These are phyloP conservation scores for Indri indri DNA, from an alignment of 2,113 vertebrate genomes.

Conservation along the genomic window DNA sequence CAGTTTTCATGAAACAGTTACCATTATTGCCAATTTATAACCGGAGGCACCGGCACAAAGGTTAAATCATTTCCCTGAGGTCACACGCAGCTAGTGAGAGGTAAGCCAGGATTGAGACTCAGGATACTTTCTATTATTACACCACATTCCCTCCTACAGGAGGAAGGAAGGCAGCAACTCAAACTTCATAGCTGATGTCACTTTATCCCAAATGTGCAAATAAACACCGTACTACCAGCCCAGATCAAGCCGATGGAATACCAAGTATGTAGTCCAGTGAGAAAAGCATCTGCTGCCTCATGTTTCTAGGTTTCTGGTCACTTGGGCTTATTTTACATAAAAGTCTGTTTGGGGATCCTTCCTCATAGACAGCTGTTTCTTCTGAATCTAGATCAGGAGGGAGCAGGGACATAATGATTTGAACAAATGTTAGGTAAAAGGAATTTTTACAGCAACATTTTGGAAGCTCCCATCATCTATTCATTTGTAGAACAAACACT, in stretches of 20 bases:
- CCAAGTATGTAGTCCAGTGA: not conserved
- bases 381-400: not conserved
- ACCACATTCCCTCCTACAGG: not conserved
- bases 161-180: not conserved
- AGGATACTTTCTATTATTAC: not conserved
- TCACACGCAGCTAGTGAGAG: not conserved
- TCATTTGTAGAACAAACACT: constrained; percentile 17
- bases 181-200: not conserved
- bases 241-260: not conserved
- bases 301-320: not conserved
- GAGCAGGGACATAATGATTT: not conserved
- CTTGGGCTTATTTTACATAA: not conserved
- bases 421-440: not conserved
- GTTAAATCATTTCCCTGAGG: not conserved
- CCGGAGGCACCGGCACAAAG: not conserved
- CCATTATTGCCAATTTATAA: not conserved
- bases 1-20: not conserved
- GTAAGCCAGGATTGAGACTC: not conserved
- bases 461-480: not conserved
- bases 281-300: not conserved
- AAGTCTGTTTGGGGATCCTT: not conserved
- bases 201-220: not conserved
- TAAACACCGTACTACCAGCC: not conserved
- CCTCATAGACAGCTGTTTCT: not conserved
- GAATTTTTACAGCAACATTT: not conserved